These are phyloP conservation scores for Hypsibius dujardini DNA, from an alignment of 1,140 invertebrate genomes.

Conservation along the genomic window DNA sequence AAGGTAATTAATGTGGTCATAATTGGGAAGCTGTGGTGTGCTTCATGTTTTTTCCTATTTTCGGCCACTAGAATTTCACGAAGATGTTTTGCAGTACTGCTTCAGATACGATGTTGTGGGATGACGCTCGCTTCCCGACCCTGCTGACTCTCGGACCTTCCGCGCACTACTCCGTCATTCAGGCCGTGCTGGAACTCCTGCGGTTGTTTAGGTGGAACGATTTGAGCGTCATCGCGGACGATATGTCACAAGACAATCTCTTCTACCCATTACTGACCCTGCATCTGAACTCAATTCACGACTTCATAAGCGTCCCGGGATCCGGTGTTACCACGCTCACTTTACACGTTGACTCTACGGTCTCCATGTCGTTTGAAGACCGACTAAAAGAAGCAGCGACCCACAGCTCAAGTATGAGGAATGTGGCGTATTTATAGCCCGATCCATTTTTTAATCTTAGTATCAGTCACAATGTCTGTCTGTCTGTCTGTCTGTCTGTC, in stretches of 20 bases:
- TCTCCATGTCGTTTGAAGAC: no score
- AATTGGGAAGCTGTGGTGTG: background rate
- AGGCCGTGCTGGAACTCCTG: background rate
- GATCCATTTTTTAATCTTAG: no score
- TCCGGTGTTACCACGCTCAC: background rate
- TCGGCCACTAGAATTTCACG: background rate
- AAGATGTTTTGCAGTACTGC: slow-evolving; percentile 1
- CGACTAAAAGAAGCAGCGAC: no score
- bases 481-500: no score
- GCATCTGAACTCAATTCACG: no score
- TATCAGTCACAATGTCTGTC: no score
- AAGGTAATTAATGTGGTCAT: background rate
- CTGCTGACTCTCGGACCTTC: background rate
- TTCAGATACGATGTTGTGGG: background rate
- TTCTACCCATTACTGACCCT: no score
- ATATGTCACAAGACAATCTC: background rate
- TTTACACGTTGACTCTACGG: background rate
- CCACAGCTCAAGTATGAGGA: no score
- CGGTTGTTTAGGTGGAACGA: background rate
- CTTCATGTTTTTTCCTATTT: background rate
- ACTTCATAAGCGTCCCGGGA: no score
- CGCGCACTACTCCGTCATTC: background rate
- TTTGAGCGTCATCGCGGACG: background rate
- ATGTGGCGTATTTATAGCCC: no score
- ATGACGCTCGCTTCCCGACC: background rate